Conservation (phyloP, 2,113 vertebrate species). For the Anoplopoma fimbria region DNA sequence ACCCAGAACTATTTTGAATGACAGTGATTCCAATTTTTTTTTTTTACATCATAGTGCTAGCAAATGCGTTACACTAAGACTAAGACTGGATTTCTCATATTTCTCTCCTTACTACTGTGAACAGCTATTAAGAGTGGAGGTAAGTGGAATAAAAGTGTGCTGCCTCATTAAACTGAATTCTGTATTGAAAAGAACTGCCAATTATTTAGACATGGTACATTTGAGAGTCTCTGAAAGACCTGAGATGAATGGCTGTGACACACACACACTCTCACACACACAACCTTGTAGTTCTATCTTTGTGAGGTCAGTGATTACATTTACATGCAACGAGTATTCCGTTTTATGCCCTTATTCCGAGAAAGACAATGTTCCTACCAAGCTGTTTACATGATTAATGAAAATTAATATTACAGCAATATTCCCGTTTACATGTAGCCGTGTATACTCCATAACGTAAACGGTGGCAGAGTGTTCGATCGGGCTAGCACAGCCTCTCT, state of each 20-base stretch:
- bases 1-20: background rate
- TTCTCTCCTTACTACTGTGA: background rate
- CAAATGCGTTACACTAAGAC: slow-evolving; percentile 3
- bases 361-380: background rate
- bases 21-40: background rate
- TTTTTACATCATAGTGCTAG: background rate
- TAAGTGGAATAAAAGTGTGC: slow-evolving; percentile 5
- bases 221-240: slow-evolving; percentile 32
- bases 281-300: background rate
- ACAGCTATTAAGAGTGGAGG: slow-evolving; percentile 1
- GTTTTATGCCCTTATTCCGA: background rate
- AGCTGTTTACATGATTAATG: background rate
- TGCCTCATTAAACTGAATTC: slow-evolving; percentile 28
- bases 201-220: slow-evolving; percentile 2
- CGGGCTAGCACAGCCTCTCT: no score
- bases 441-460: background rate
- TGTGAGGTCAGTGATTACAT: background rate
- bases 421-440: background rate
- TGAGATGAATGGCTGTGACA: slow-evolving; percentile 14
- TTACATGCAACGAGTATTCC: background rate
- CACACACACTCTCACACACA: background rate
- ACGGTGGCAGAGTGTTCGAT: background rate
- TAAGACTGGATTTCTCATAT: background rate
- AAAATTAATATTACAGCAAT: background rate
- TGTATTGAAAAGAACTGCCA: slow-evolving; percentile 31